Percentiles rank a stretch among this genome's conserved stretches.
Evolutionary conservation across 2,888 invertebrate genomes (phyloP).

Genomic region (Rapana venosa): DNA sequence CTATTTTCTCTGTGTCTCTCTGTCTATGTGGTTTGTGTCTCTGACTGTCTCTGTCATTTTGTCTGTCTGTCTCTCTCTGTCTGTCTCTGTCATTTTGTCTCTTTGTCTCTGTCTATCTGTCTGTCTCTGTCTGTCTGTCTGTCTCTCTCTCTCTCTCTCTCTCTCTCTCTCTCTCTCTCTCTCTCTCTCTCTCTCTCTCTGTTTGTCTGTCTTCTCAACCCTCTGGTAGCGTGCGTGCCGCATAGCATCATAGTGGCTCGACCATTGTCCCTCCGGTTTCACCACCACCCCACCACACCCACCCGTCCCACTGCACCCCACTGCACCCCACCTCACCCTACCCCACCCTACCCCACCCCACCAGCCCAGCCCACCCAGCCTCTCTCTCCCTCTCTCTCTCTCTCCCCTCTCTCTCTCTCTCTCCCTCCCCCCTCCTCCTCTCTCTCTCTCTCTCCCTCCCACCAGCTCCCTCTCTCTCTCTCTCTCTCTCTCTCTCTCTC

Average conservation of each 20-base stretch:
- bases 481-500: too few relatives aligned
- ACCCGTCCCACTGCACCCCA: not conserved
- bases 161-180: not conserved
- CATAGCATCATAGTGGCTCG: not conserved
- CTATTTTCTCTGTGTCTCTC: too few relatives aligned
- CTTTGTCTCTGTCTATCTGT: conserved; percentile 12
- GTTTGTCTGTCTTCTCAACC: not conserved
- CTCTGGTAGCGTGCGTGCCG: not conserved
- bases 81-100: not conserved
- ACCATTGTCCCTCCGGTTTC: not conserved
- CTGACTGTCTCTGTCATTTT: too few relatives aligned
- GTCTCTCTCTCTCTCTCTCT: not conserved
- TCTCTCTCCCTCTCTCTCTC: not conserved
- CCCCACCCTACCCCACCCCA: not conserved
- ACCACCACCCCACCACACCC: not conserved
- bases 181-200: too few relatives aligned
- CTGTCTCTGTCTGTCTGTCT: conserved; percentile 8
- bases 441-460: not conserved
- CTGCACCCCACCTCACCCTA: not conserved
- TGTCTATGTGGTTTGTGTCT: too few relatives aligned
- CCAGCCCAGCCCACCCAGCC: not conserved
- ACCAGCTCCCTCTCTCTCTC: not conserved
- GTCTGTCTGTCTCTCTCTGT: too few relatives aligned
- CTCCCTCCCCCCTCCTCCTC: not conserved
- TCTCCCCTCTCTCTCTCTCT: not conserved